Percentiles rank a stretch among this genome's conserved stretches.
These are phyloP conservation scores for Polypterus senegalus DNA, from an alignment of 2,113 vertebrate species.

Conservation along the genomic window DNA sequence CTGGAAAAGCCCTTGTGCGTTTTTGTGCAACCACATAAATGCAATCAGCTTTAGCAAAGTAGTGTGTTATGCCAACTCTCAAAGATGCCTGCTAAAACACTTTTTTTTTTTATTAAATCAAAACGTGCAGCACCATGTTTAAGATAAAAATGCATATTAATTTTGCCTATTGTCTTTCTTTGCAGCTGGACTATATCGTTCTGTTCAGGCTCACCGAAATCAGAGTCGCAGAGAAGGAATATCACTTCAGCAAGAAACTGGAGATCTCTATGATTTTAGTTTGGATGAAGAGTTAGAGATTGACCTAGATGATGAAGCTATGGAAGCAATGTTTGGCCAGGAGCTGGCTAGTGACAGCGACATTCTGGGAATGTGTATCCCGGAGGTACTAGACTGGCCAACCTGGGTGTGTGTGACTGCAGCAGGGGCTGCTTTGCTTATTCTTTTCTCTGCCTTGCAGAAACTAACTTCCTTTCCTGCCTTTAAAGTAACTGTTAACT, in stretches of 20 bases:
- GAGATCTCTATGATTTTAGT: constrained; percentile 86
- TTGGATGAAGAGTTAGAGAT: constrained; percentile 94
- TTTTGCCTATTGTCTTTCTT: background rate
- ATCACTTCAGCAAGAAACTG: constrained; percentile 74
- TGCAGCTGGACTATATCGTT: constrained; percentile 84
- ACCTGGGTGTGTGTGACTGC: constrained; percentile 98
- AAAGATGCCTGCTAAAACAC: too few species aligned
- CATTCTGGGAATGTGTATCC: constrained; percentile 99
- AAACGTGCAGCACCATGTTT: too few species aligned
- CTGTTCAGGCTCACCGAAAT: constrained; percentile 88
- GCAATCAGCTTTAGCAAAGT: too few species aligned
- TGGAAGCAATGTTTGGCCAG: constrained; percentile 98
- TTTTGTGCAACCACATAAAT: too few species aligned
- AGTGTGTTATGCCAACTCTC: too few species aligned
- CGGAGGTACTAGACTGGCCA: constrained; percentile 99
- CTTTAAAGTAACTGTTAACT: background rate
- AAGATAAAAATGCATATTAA: too few species aligned
- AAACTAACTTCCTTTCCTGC: background rate
- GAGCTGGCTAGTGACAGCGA: constrained; percentile 88
- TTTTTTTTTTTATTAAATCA: too few species aligned
- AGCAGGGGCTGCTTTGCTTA: constrained; percentile 63
- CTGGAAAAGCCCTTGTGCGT: too few species aligned
- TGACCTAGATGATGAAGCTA: constrained; percentile 95
- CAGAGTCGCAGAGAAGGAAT: constrained; percentile 79
- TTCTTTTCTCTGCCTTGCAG: constrained; percentile 27